Evolutionary conservation across 2,113 vertebrate species (phyloP).

Genomic region (Hyperopisus bebe): DNA sequence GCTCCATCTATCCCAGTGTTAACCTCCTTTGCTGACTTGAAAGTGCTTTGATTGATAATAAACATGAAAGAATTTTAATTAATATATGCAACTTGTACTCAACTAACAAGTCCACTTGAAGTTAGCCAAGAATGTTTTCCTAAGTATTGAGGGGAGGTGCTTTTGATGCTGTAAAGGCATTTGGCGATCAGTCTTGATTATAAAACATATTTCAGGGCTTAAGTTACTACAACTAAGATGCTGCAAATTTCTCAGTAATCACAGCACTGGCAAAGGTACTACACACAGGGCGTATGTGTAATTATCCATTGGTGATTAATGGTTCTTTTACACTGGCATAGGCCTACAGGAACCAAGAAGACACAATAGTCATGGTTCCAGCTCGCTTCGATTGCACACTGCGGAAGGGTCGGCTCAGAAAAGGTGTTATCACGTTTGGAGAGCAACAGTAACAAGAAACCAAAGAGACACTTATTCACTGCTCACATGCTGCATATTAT

Average conservation of each 20-base stretch:
- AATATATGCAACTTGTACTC: constrained; percentile 7
- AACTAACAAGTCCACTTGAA: constrained; percentile 14
- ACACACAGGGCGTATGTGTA: background rate
- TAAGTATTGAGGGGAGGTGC: background rate
- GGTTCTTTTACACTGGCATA: background rate
- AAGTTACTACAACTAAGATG: background rate
- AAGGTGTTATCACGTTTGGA: background rate
- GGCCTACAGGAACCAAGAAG: background rate
- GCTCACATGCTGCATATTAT: background rate
- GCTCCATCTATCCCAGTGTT: background rate
- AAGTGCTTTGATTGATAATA: constrained; percentile 9
- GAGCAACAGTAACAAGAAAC: background rate
- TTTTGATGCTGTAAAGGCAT: background rate
- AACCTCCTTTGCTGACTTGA: constrained; percentile 21
- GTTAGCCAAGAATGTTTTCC: constrained; percentile 6
- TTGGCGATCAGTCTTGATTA: background rate
- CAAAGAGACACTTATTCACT: background rate
- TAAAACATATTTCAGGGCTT: background rate
- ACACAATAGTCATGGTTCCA: background rate
- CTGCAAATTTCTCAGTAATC: background rate
- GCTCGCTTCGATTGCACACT: background rate
- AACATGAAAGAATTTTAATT: constrained; percentile 18
- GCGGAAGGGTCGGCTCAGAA: background rate
- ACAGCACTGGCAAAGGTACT: background rate
- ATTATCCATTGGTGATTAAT: background rate